Conservation (phyloP, 2,888 invertebrate species). For the Drosophila antonietae region DNA sequence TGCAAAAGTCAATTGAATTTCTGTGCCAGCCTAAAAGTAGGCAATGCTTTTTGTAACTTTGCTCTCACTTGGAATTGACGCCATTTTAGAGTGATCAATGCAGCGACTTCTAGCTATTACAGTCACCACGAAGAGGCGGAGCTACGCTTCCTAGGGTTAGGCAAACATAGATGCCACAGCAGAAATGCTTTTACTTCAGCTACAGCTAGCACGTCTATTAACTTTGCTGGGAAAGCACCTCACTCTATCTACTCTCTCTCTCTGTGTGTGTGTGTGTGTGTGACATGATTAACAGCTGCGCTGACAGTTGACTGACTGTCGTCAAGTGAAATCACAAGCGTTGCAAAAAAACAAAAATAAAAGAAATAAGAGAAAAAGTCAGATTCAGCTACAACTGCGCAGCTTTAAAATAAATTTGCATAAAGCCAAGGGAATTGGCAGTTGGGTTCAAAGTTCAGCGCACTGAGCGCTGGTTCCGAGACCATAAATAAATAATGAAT, state of each 20-base stretch:
- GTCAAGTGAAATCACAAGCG: slow-evolving; percentile 78
- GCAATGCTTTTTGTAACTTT: no score
- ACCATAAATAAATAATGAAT: slow-evolving; percentile 16
- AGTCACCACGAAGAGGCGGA: neutral
- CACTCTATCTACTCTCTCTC: neutral
- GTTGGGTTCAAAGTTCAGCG: slow-evolving; percentile 32
- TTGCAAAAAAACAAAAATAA: slow-evolving; percentile 4
- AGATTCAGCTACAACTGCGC: slow-evolving; percentile 12
- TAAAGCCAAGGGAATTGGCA: neutral
- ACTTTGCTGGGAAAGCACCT: neutral
- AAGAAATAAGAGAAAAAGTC: slow-evolving; percentile 5
- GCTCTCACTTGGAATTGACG: neutral
- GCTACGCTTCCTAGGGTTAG: neutral
- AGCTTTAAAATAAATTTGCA: slow-evolving; percentile 46
- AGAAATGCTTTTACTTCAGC: neutral
- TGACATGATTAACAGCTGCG: slow-evolving; percentile 82
- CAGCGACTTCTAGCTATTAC: neutral
- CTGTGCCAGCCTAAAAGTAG: no score
- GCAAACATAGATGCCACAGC: no score
- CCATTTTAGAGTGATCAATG: neutral
- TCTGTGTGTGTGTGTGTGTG: slow-evolving; percentile 40
- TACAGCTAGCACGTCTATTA: slow-evolving; percentile 3
- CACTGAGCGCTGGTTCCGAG: neutral
- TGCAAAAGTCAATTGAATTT: no score
- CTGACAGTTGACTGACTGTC: slow-evolving; percentile 81